Evolutionary conservation across 1,140 invertebrate species (phyloP).

Genomic region (Aporrectodea caliginosa): DNA sequence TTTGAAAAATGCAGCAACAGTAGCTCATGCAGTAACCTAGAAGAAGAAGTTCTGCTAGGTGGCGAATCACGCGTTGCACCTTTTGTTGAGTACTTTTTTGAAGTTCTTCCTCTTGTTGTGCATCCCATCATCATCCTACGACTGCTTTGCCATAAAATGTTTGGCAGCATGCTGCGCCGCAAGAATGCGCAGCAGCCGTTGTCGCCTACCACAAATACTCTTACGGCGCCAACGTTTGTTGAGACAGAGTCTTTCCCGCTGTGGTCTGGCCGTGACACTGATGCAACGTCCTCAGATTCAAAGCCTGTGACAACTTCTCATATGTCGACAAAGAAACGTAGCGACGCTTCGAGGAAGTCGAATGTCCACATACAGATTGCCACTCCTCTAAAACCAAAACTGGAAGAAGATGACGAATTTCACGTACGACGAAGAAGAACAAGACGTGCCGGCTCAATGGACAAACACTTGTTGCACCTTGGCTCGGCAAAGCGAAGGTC

Average conservation of each 20-base stretch:
- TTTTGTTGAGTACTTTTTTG: constrained; percentile 49
- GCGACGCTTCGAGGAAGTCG: background rate
- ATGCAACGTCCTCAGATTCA: background rate
- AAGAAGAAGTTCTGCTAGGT: background rate
- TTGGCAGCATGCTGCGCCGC: constrained; percentile 41
- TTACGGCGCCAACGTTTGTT: background rate
- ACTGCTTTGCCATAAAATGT: constrained; percentile 62
- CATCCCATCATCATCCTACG: constrained; percentile 63
- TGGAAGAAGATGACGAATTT: background rate
- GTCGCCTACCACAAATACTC: background rate
- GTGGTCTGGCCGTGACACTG: background rate
- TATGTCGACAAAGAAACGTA: background rate
- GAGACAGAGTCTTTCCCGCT: background rate
- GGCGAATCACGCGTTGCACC: constrained; percentile 32
- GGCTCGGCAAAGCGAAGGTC: constrained; percentile 4
- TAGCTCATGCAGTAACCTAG: background rate
- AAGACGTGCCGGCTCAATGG: constrained; percentile 30
- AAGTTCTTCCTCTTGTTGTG: constrained; percentile 59
- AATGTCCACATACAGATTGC: background rate
- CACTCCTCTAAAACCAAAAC: no score
- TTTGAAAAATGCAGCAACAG: background rate
- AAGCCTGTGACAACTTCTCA: background rate
- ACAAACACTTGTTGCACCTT: constrained; percentile 28
- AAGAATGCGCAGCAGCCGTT: background rate
- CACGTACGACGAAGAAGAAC: constrained; percentile 17